A percentile compares a stretch with the other conserved stretches of the same genome.
Evolutionary conservation across 2,113 vertebrate genomes (phyloP).

Genomic region (Myiozetetes cayanensis): DNA sequence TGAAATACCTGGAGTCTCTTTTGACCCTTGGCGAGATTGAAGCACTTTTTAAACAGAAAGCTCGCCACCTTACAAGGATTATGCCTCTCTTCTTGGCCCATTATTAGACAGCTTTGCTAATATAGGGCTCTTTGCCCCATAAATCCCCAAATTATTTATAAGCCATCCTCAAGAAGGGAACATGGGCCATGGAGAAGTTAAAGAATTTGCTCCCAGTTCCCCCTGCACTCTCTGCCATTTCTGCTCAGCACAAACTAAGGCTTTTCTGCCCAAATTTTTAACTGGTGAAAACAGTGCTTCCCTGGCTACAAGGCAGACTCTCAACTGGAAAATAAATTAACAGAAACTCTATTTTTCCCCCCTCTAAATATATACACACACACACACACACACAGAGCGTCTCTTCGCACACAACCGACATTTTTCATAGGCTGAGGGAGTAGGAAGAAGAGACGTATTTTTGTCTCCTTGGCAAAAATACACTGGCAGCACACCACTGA

Average conservation of each 20-base stretch:
- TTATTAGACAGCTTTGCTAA: not conserved
- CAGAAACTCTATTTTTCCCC: not conserved
- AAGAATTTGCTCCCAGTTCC: not conserved
- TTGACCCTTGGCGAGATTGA: not conserved
- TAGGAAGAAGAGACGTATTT: slow-evolving; percentile 28
- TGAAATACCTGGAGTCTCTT: not conserved
- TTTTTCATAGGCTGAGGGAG: slow-evolving; percentile 23
- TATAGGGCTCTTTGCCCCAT: not conserved
- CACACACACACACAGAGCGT: no score
- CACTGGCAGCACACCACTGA: slow-evolving; percentile 29
- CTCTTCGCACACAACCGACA: not conserved
- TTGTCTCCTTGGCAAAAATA: slow-evolving; percentile 49
- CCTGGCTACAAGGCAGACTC: slow-evolving; percentile 11
- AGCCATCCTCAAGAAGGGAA: not conserved
- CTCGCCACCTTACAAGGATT: not conserved
- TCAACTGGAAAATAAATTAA: slow-evolving; percentile 22
- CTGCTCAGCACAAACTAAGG: not conserved
- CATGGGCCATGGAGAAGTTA: not conserved
- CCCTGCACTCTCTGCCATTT: not conserved
- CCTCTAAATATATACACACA: not conserved
- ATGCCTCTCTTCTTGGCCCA: not conserved
- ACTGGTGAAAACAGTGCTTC: not conserved
- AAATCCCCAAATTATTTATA: not conserved
- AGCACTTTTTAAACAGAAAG: not conserved
- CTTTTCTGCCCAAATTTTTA: not conserved